Percentiles rank a stretch among this genome's conserved stretches.
Conservation (phyloP, 2,113 vertebrate genomes). For the Muntiacus muntjak region DNA sequence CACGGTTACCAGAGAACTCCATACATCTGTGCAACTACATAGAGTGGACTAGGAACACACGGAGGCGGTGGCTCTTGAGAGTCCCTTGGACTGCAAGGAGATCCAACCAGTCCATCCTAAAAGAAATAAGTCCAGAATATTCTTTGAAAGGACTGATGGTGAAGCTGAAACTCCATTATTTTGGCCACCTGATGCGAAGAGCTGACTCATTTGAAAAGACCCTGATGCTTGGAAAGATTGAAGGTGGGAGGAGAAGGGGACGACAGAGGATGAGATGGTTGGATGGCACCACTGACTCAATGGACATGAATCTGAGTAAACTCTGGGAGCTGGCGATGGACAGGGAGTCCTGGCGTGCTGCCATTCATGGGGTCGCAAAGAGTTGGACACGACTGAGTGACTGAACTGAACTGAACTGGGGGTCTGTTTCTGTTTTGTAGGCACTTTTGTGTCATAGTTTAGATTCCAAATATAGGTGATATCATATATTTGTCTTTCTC, state of each 20-base stretch:
- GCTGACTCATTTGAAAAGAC: neutral
- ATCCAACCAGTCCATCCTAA: too few relatives aligned
- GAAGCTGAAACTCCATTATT: too few relatives aligned
- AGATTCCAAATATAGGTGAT: too few relatives aligned
- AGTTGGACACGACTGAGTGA: fast-evolving
- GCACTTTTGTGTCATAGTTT: neutral
- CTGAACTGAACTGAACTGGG: neutral
- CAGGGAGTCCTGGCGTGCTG: neutral
- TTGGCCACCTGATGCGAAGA: too few relatives aligned
- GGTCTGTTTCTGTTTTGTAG: too few relatives aligned
- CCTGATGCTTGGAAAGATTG: neutral
- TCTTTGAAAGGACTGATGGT: too few relatives aligned
- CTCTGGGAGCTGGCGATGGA: neutral
- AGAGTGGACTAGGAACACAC: neutral
- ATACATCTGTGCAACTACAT: neutral
- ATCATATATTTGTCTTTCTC: too few relatives aligned
- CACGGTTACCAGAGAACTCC: neutral
- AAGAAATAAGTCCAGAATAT: too few relatives aligned
- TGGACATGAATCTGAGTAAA: neutral
- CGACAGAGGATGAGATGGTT: neutral
- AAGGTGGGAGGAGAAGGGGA: neutral
- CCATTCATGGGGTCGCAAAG: neutral
- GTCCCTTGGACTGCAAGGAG: too few relatives aligned
- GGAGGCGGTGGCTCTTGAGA: neutral
- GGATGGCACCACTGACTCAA: neutral